Conservation (phyloP, 2,113 vertebrate species). For the Chiloscyllium plagiosum region DNA sequence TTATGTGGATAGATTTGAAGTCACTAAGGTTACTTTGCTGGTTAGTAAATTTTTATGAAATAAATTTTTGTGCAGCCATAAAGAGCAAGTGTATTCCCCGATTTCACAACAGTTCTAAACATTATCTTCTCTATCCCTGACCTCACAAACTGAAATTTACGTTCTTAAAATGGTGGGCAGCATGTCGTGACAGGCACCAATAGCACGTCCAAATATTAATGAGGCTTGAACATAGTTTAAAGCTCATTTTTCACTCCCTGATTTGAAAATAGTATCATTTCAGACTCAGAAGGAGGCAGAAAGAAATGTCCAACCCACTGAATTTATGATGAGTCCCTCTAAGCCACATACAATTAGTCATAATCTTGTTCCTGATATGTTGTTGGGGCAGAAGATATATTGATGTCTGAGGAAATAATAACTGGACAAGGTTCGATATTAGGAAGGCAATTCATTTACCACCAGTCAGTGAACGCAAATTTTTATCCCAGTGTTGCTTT, state of each 20-base stretch:
- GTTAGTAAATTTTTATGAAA: background rate
- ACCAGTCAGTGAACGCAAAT: background rate
- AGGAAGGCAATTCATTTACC: background rate
- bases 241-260: too few species aligned
- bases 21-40: background rate
- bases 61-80: background rate
- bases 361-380: background rate
- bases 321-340: background rate
- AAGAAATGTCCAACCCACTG: background rate
- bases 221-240: too few species aligned
- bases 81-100: background rate
- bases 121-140: background rate
- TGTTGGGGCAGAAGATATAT: background rate
- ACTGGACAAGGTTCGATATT: background rate
- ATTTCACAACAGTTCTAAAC: background rate
- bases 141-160: background rate
- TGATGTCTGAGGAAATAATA: background rate
- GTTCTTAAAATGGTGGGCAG: background rate
- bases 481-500: background rate
- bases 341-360: background rate
- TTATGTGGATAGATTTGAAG: background rate
- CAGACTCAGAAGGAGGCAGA: background rate
- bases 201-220: background rate
- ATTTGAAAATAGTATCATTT: too few species aligned
- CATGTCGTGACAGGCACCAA: too few species aligned